Base-by-base conservation (phyloP, 2,113 vertebrate genomes). In the Zapus hudsonius region DNA sequence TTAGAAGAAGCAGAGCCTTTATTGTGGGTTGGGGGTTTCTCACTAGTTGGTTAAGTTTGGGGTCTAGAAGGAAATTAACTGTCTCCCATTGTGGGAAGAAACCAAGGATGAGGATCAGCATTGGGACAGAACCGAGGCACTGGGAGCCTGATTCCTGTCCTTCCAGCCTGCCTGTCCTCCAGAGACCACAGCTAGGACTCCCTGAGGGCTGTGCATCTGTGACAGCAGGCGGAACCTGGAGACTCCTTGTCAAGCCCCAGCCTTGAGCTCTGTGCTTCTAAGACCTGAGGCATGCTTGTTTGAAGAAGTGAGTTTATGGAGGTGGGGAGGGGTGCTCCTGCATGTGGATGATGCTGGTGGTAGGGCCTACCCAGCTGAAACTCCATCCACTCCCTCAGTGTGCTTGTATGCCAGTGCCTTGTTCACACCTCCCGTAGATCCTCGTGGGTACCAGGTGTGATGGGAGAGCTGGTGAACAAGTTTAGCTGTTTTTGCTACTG, bases 401-500 rank as follows among this genome's bases (percentile, higher is more conserved):
- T 73, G 33, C 55, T 16, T 79, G 38, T 79, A n/a, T 33, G 40
- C 17, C 7, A 22, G 16, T 36, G 38, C 3, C 11, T 72, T 40
- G 27, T 59, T 44, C 27, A 10, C 52, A n/a, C 75, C 47, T 74
- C 27, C 73, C 25, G 0, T 42, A 15, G 69, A 55, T 85, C 82
- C 72, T 42, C 67, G 73, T 42, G 75, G 67, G 64, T 85, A 52
- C 59, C 9, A 23, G 36, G 22, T 33, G 29, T 80, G 64, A 69
- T 66, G 63, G 66, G 59, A 76, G 92, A 95, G 93, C 69, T 83
- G 87, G 83, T n/a, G 7, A 94, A 96, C 97, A 61, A 92, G 97
- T 97, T 95, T 81, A 38, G 74, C 95, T 23, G 15, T 96, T 95
- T 96, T 95, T 67, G 61, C 52, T 55, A 40, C 87, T 55, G 40